phyloP scores from a whole-genome alignment of 2,797 vertebrate genomes.

The Sarcoramphus papa region DNA sequence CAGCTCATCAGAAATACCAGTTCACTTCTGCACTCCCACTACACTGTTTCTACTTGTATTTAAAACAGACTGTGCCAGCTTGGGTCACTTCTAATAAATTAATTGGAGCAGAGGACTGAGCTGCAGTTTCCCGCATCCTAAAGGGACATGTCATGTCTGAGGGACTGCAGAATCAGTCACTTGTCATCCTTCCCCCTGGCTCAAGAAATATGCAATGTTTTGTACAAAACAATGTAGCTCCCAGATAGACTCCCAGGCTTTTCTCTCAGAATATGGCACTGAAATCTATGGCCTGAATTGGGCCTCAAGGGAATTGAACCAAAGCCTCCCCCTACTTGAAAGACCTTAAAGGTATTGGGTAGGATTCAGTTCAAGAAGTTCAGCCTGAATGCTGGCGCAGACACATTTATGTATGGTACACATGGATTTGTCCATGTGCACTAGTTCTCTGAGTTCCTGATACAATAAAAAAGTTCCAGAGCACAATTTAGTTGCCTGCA shows the following conservation, averaged over 20 bases:
- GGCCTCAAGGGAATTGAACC: not conserved
- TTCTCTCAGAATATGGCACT: not conserved
- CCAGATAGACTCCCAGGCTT: not conserved
- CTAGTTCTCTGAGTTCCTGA: not conserved
- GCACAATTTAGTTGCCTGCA: not conserved
- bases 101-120: not conserved
- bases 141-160: not conserved
- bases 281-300: not conserved
- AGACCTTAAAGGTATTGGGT: not conserved
- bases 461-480: not conserved
- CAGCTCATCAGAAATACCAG: not conserved
- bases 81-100: not conserved
- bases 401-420: accelerated
- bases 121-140: not conserved
- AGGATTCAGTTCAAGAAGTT: not conserved
- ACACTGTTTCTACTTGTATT: not conserved
- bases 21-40: not conserved
- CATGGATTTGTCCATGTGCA: not conserved
- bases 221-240: not conserved
- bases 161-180: not conserved
- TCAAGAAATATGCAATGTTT: not conserved
- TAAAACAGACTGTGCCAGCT: not conserved
- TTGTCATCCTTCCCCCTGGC: not conserved
- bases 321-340: not conserved
- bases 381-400: not conserved